phyloP scores from a whole-genome alignment of 2,888 invertebrate species.

The Eupithecia dodoneata region DNA sequence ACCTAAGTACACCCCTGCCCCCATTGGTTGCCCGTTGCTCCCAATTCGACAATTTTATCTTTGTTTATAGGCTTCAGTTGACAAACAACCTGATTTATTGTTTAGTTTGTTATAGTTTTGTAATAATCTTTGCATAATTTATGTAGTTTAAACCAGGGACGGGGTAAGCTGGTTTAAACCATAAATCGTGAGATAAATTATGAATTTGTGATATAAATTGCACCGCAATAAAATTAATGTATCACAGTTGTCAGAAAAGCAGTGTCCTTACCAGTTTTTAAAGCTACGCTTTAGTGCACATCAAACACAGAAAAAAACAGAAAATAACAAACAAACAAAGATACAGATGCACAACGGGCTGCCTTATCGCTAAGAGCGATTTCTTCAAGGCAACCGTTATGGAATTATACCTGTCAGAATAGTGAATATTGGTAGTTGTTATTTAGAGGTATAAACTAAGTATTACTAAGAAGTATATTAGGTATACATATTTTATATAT shows the following conservation, averaged over 20 bases:
- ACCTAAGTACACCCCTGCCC: conserved; percentile 16
- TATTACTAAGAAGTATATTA: too few relatives aligned
- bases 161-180: too few relatives aligned
- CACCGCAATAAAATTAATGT: not conserved
- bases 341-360: too few relatives aligned
- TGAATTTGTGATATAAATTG: not conserved
- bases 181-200: not conserved
- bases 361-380: too few relatives aligned
- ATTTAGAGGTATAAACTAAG: too few relatives aligned
- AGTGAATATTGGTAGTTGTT: too few relatives aligned
- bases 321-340: too few relatives aligned
- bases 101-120: conserved; percentile 17
- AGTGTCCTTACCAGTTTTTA: not conserved
- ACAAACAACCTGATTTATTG: conserved; percentile 34
- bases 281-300: too few relatives aligned
- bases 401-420: too few relatives aligned
- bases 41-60: conserved; percentile 51
- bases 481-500: too few relatives aligned
- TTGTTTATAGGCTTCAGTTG: conserved; percentile 43
- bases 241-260: not conserved
- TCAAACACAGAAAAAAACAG: too few relatives aligned
- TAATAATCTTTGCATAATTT: conserved; percentile 8
- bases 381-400: too few relatives aligned
- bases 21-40: conserved; percentile 32
- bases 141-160: conserved; percentile 16